Evolutionary conservation across 2,113 vertebrate genomes (phyloP).

Genomic region (Dicerorhinus sumatrensis): DNA sequence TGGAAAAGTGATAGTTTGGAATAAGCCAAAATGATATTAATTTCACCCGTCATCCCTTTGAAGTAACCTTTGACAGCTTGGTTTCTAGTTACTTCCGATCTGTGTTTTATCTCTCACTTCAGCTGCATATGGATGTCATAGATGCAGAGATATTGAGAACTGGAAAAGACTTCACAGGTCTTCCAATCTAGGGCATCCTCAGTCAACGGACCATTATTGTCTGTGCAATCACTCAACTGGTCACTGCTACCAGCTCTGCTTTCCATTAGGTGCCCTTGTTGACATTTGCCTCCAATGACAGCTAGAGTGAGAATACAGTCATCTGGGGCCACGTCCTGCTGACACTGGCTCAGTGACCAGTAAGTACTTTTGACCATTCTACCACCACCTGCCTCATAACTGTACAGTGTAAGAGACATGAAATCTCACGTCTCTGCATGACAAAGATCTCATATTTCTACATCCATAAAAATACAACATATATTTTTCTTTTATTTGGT

Average conservation of each 20-base stretch:
- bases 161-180: not conserved
- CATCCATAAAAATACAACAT: not conserved
- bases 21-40: not conserved
- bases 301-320: not conserved
- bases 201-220: accelerated
- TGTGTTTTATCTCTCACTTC: not conserved
- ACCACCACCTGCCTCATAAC: not conserved
- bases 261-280: not conserved
- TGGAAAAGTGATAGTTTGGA: not conserved
- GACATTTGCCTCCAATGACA: not conserved
- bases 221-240: not conserved
- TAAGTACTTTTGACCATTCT: not conserved
- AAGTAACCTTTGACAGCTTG: not conserved
- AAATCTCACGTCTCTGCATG: not conserved
- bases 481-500: too few species aligned
- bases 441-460: not conserved
- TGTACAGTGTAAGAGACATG: not conserved
- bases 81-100: not conserved
- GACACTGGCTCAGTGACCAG: not conserved
- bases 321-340: not conserved
- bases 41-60: not conserved
- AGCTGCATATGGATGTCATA: not conserved
- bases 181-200: not conserved
- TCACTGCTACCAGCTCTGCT: not conserved
- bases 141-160: not conserved